These are phyloP conservation scores for Yoshiicerus persimilis DNA, from an alignment of 1,140 invertebrate species.

Conservation along the genomic window DNA sequence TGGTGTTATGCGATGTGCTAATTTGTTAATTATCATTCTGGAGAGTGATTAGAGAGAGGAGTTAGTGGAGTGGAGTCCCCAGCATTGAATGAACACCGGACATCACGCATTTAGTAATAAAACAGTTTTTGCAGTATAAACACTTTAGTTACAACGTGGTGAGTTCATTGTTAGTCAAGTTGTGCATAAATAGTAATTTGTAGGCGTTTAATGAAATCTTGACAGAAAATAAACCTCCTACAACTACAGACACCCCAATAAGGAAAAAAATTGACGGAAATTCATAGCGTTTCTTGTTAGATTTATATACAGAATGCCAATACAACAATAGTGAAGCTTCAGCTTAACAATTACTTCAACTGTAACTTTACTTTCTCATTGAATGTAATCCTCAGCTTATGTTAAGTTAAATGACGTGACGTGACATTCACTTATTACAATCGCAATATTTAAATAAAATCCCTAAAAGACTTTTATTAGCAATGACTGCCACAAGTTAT, in stretches of 20 bases:
- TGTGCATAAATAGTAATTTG: neutral
- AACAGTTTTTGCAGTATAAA: neutral
- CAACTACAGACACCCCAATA: neutral
- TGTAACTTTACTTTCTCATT: neutral
- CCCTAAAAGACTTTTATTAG: neutral
- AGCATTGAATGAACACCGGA: neutral
- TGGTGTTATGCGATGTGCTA: neutral
- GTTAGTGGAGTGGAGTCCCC: neutral
- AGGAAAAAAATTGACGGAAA: neutral
- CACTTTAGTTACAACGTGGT: neutral
- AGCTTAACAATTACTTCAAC: neutral
- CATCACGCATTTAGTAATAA: neutral
- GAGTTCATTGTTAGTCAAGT: neutral
- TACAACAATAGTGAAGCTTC: neutral
- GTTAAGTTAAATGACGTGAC: neutral
- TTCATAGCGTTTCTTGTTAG: neutral
- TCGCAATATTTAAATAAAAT: neutral
- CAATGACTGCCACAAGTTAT: neutral
- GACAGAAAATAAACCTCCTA: neutral
- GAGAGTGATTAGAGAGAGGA: neutral
- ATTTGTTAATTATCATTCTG: conserved; percentile 13
- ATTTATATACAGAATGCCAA: neutral
- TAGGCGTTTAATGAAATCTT: neutral
- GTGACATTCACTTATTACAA: neutral
- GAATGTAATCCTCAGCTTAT: neutral